Percentiles rank a stretch among this genome's conserved stretches.
These are phyloP conservation scores for Tetramorium parvispinum DNA, from an alignment of 1,140 invertebrate genomes.

Conservation along the genomic window DNA sequence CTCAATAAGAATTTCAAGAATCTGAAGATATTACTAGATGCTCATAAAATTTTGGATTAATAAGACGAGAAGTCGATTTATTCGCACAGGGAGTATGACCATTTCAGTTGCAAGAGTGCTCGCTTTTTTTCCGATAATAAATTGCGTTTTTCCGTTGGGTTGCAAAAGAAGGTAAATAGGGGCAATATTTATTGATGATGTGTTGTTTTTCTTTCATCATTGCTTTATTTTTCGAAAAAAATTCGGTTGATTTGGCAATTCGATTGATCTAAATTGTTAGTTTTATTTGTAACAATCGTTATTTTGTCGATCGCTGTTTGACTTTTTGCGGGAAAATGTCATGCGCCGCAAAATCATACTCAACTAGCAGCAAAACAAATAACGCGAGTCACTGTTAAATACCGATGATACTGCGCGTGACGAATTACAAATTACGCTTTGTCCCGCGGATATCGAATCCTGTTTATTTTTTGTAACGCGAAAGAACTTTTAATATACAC, in stretches of 20 bases:
- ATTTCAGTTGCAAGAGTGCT: not conserved
- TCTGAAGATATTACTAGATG: not conserved
- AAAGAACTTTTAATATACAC: slow-evolving; percentile 42
- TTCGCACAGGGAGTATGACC: not conserved
- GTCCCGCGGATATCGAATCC: not conserved
- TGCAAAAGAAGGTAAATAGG: not conserved
- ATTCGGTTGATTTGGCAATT: not conserved
- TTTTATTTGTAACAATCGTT: slow-evolving; percentile 13
- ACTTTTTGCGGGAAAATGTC: not conserved
- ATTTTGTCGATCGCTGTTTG: not conserved
- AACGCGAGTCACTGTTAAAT: not conserved
- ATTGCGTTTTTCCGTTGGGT: not conserved
- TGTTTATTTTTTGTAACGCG: slow-evolving; percentile 35
- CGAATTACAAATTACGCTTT: slow-evolving; percentile 22
- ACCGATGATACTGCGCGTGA: not conserved
- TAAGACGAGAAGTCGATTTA: not conserved
- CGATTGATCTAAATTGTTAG: slow-evolving; percentile 20
- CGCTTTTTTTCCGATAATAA: not conserved
- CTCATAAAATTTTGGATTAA: not conserved
- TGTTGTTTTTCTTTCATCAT: not conserved
- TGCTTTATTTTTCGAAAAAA: not conserved
- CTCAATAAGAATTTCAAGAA: not conserved
- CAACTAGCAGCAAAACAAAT: not conserved
- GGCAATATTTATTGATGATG: not conserved
- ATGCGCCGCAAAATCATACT: slow-evolving; percentile 16